Evolutionary conservation across 2,888 invertebrate genomes (phyloP), one percentile per base, ranked within the genome.

Genomic region (Ophonus ardosiacus): DNA sequence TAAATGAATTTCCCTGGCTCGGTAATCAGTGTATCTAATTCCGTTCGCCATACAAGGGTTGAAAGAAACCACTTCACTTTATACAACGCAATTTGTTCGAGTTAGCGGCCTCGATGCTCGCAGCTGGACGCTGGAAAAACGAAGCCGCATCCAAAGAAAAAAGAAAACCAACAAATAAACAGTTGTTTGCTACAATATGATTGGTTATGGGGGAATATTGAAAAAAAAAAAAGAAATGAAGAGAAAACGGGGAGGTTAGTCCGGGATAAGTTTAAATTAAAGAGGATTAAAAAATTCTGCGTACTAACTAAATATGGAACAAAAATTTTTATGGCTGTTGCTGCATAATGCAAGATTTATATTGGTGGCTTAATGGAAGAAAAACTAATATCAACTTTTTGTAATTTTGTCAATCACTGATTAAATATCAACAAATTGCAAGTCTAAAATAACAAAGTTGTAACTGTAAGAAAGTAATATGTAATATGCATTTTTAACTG

Each of bases 1-100:
- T 74, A 74, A 74, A 68, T 74, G 71, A 74, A 74, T 40, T 43
- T 74, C 71, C 43, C 17, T 74, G 71, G 40, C 40, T 74, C 51
- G 43, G 43, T 74, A 74, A 74, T 74, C 40, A 74, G 71, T 40
- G 43, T 74, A 74, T 74, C 71, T 74, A 74, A 74, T 74, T 74
- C 40, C 51, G 43, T 68, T 24, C 21, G 24, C 63, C 21, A 17
- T 40, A 13, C 24, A 6, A 31, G 24, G 78, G 56, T 78, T 78
- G 56, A 78, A 78, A 78, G 78, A 78, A 76, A 78, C 78, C 78
- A 78, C 78, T 78, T n/a, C 57, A 78, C 78, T 59, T 78, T 78
- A 65, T 40, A 63, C 38, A 81, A 65, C 59, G 40, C 81, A 81
- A 81, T 81, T 81, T 81, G 81, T 81, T 5, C 63, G 81, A 81